Conservation (phyloP, 2,888 invertebrate genomes). For the Hirtodrosophila trivittata region DNA sequence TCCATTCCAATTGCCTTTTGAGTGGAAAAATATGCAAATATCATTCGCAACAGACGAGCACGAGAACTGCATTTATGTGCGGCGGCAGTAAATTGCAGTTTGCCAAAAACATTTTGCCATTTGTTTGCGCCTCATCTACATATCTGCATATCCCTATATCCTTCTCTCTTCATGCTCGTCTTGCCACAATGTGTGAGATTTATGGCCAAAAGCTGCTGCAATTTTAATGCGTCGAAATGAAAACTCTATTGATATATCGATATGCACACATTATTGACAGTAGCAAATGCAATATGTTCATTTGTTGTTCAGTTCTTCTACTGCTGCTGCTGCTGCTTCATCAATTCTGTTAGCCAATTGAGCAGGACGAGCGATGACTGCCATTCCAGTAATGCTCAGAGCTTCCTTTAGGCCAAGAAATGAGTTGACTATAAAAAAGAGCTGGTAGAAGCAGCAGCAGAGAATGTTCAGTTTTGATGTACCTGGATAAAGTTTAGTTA, state of each 20-base stretch:
- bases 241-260: slow-evolving; percentile 68
- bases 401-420: too few species aligned
- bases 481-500: too few species aligned
- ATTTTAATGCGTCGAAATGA: slow-evolving; percentile 76
- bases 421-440: too few species aligned
- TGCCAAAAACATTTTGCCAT: slow-evolving; percentile 74
- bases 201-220: slow-evolving; percentile 55
- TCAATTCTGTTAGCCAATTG: slow-evolving; percentile 29
- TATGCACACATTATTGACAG: slow-evolving; percentile 66
- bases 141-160: background rate
- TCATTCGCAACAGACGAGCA: slow-evolving; percentile 38
- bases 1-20: slow-evolving; percentile 73
- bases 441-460: too few species aligned
- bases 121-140: slow-evolving; percentile 33
- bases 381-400: background rate
- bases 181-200: slow-evolving; percentile 39
- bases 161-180: background rate
- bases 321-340: slow-evolving; percentile 2
- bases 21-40: slow-evolving; percentile 78
- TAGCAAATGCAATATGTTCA: slow-evolving; percentile 52
- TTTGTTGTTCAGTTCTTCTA: slow-evolving; percentile 33
- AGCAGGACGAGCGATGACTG: background rate
- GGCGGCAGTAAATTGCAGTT: slow-evolving; percentile 71
- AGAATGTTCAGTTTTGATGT: too few species aligned
- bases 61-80: slow-evolving; percentile 44